Evolutionary conservation across 2,797 vertebrate species (phyloP), one percentile per base, ranked within the genome.

Genomic region (Enteromius paludinosus): DNA sequence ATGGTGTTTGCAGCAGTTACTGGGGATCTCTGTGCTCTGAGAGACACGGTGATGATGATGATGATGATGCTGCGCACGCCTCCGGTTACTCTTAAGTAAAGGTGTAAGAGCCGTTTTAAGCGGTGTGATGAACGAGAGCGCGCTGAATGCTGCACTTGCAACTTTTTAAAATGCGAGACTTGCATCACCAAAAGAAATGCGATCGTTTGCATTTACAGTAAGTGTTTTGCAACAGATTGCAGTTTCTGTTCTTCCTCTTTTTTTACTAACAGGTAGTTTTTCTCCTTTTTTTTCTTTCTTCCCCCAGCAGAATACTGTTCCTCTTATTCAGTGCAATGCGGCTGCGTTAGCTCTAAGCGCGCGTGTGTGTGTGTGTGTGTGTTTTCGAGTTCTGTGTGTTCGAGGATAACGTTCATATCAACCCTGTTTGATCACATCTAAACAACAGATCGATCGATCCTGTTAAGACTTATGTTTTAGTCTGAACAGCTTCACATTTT

Each of bases 1-100:
- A 94, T 94, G 94, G 93, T 91, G 91, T 93, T 93, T 94, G 79
- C 69, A 69, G 54, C 30, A 64, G 72, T 83, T 73, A 8, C 41
- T 11, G 74, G 35, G 59, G 73, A 43, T 65, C 23, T 62, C 6
- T n/a, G 56, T 11, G n/a, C 72, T 25, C 5, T 15, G 71, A 73
- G 47, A 73, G 45, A 52, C 30, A 14, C 11, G 5, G 10, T 8
- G 47, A n/a, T n/a, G 69, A 12, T 3, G 49, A 73, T 14, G 5
- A 17, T 12, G 64, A 52, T 14, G 69, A 6, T 1, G 49, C 54
- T 11, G 47, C 20, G 71, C 35, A 5, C 4, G 61, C 66, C 41
- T 35, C 11, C 9, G 52, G 68, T 49, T 35, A 5, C 14, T 71
- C 35, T 81, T 47, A 23, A 72, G 11, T 72, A 25, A 72, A 62